A percentile compares a stretch with the other conserved stretches of the same genome.
These are phyloP conservation scores for Melipona bicolor DNA, from an alignment of 2,888 invertebrate genomes.

Conservation along the genomic window DNA sequence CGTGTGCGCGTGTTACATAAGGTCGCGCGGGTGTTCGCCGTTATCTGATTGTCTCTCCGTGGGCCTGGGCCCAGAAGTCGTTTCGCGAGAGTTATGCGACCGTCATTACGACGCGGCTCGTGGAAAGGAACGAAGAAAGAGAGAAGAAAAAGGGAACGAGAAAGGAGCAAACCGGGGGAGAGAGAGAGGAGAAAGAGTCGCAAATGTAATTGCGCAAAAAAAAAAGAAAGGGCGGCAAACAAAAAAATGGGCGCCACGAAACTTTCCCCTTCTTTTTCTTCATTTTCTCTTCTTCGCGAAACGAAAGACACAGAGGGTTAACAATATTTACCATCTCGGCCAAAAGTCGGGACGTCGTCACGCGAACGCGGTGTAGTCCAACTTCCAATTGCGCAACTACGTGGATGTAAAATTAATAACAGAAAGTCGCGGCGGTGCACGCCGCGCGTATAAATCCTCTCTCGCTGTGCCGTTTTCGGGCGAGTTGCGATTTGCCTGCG, in stretches of 20 bases:
- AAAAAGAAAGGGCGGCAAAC: no score
- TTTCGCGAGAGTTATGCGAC: slow-evolving; percentile 65
- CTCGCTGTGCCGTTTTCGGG: neutral
- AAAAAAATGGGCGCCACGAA: neutral
- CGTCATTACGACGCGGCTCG: slow-evolving; percentile 51
- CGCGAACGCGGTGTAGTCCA: slow-evolving; percentile 2
- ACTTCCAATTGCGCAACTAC: slow-evolving; percentile 40
- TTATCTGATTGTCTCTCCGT: slow-evolving; percentile 71
- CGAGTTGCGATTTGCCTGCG: neutral
- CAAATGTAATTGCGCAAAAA: slow-evolving; percentile 43
- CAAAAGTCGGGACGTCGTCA: slow-evolving; percentile 17
- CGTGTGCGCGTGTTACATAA: slow-evolving; percentile 59
- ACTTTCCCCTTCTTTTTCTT: neutral
- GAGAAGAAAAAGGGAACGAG: neutral
- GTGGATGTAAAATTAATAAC: slow-evolving; percentile 49
- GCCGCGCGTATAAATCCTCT: slow-evolving; percentile 3
- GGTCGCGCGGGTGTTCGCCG: slow-evolving; percentile 65
- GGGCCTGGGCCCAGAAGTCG: slow-evolving; percentile 58
- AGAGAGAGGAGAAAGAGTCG: slow-evolving; percentile 7
- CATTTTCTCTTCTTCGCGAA: slow-evolving; percentile 3
- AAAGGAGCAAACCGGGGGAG: neutral
- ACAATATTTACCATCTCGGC: slow-evolving; percentile 32
- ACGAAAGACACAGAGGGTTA: neutral
- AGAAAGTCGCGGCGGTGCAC: slow-evolving; percentile 24
- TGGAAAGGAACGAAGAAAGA: slow-evolving; percentile 17